phyloP scores from a whole-genome alignment of 2,888 invertebrate species.

The Parnassius orleans region DNA sequence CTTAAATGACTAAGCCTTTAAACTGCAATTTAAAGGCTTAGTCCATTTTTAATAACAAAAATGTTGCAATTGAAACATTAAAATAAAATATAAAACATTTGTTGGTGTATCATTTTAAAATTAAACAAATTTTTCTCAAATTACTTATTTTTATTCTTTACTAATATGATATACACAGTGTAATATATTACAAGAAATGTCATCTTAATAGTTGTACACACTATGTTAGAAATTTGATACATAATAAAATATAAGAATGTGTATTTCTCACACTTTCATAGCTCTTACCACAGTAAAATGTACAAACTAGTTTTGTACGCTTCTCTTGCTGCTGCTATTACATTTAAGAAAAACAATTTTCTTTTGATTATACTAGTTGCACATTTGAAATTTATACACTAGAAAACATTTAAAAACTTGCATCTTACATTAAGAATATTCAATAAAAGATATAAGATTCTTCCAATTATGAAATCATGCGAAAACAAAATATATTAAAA shows the following conservation, averaged over 20 bases:
- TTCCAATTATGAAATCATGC: neutral
- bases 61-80: no score
- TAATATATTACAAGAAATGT: slow-evolving; percentile 24
- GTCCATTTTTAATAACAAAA: neutral
- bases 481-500: neutral
- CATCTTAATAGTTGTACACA: neutral
- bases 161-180: slow-evolving; percentile 20
- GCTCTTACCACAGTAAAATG: neutral
- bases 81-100: no score
- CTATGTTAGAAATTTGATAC: neutral
- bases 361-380: neutral
- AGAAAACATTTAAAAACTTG: neutral
- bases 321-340: neutral
- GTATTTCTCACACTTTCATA: neutral
- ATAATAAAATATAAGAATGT: neutral
- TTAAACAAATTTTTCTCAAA: slow-evolving; percentile 9
- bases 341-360: neutral
- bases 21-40: neutral
- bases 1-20: no score
- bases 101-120: neutral
- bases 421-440: neutral
- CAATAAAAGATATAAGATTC: neutral
- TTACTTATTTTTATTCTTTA: slow-evolving; percentile 17
- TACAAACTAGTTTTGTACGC: neutral
- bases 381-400: neutral